Percentiles rank a stretch among this genome's conserved stretches.
Conservation (phyloP, 2,888 invertebrate genomes). For the Dolichomitus sp. region DNA sequence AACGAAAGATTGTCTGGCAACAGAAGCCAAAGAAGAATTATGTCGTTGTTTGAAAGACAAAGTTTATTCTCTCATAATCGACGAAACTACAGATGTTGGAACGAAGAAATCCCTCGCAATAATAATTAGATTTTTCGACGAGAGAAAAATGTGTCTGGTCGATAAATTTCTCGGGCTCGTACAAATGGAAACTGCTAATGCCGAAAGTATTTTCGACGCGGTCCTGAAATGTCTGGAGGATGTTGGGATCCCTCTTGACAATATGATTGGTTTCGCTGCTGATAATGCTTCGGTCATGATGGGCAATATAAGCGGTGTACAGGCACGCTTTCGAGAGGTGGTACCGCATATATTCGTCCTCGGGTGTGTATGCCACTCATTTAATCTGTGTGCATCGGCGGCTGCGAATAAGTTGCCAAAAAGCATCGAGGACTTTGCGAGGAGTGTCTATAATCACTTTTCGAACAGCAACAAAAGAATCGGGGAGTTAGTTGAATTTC, state of each 20-base stretch:
- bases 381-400: constrained; percentile 63
- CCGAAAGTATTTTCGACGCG: not conserved
- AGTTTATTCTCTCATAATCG: constrained; percentile 70
- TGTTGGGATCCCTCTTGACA: not conserved
- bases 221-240: constrained; percentile 8
- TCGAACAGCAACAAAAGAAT: constrained; percentile 56
- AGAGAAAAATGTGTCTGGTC: not conserved
- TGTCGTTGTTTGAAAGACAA: constrained; percentile 40
- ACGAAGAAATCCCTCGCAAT: constrained; percentile 56
- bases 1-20: constrained; percentile 56
- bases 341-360: constrained; percentile 58
- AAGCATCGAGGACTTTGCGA: constrained; percentile 56
- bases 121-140: constrained; percentile 37
- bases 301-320: not conserved
- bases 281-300: constrained; percentile 13
- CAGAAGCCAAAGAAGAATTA: constrained; percentile 52
- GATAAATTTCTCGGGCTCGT: constrained; percentile 12
- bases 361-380: constrained; percentile 58
- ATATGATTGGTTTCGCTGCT: constrained; percentile 13
- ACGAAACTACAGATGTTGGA: constrained; percentile 71
- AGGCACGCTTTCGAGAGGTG: constrained; percentile 38
- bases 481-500: too few relatives aligned
- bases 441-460: constrained; percentile 62
- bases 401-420: constrained; percentile 54
- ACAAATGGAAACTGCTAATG: not conserved